A percentile compares a stretch with the other conserved stretches of the same genome.
These are phyloP conservation scores for Aleiodes alternator DNA, from an alignment of 2,888 invertebrate genomes.

Conservation along the genomic window DNA sequence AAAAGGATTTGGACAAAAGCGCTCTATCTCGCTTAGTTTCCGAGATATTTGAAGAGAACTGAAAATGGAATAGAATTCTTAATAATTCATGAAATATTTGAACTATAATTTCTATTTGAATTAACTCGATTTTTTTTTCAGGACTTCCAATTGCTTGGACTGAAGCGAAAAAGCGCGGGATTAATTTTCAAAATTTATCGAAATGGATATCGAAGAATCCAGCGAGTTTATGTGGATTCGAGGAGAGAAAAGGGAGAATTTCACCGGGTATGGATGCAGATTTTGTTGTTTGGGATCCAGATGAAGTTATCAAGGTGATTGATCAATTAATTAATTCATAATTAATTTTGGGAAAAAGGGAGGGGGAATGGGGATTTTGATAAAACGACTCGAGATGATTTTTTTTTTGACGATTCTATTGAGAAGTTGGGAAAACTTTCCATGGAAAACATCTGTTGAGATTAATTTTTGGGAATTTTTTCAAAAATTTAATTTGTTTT, in stretches of 20 bases:
- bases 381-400: too few relatives aligned
- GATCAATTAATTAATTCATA: slow-evolving; percentile 10
- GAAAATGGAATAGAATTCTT: too few relatives aligned
- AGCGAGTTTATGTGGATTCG: slow-evolving; percentile 80
- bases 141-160: slow-evolving; percentile 83
- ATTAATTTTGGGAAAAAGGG: slow-evolving; percentile 60
- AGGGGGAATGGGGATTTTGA: too few relatives aligned
- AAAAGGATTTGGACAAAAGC: not conserved
- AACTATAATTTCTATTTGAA: not conserved
- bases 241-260: slow-evolving; percentile 80
- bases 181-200: slow-evolving; percentile 78
- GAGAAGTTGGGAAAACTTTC: too few relatives aligned
- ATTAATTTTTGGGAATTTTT: too few relatives aligned
- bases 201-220: slow-evolving; percentile 80
- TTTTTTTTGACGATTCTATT: too few relatives aligned
- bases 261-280: slow-evolving; percentile 83
- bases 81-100: too few relatives aligned
- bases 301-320: slow-evolving; percentile 78
- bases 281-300: slow-evolving; percentile 84
- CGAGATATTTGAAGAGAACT: too few relatives aligned
- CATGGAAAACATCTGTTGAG: too few relatives aligned
- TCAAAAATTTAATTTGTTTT: too few relatives aligned
- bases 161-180: slow-evolving; percentile 77
- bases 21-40: too few relatives aligned
- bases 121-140: slow-evolving; percentile 24